Evolutionary conservation across 1,140 invertebrate genomes (phyloP), one percentile per base, ranked within the genome.

Genomic region (Drosophila equinoxialis): DNA sequence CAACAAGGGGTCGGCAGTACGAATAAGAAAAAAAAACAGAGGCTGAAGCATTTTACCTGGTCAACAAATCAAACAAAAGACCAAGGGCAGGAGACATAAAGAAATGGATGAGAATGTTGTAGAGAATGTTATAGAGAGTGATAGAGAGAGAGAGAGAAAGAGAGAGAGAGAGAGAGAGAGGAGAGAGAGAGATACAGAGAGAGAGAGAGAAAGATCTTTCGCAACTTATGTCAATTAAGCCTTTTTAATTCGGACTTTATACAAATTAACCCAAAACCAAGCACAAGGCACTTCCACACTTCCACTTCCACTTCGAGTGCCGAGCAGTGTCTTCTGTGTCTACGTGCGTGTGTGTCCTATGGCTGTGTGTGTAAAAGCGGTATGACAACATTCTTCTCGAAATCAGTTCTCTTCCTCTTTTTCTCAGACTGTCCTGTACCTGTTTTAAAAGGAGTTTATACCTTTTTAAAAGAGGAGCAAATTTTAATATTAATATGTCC

Each of bases 161-260:
- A n/a, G n/a, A n/a, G 42, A 33, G 57, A 30, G 35, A 33, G 30
- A 39, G 14, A 39, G 8, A 51, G 57, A 63, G 13, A 1, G 14
- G 45, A n/a, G n/a, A n/a, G n/a, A n/a, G n/a, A n/a, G n/a, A 55
- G 48, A 41, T n/a, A n/a, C n/a, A n/a, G n/a, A n/a, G 20, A 23
- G 26, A 63, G 20, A 51, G 20, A 3, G 17, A 51, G 3, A 8
- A 6, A 17, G 14, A 51, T 64, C n/a, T 17, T 30, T 58, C 41
- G 30, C 79, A 82, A 86, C 66, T 86, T 83, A 79, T 77, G 79
- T 83, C 83, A 87, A 86, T 87, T 86, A 86, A 86, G 83, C 83
- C 83, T 86, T 83, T 83, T 86, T 86, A 86, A 86, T 86, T 86
- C 83, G 83, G 84, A 73, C 86, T 86, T 86, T 86, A 86, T 83